Evolutionary conservation across 2,888 invertebrate species (phyloP).

Genomic region (Geophilus truncorum): DNA sequence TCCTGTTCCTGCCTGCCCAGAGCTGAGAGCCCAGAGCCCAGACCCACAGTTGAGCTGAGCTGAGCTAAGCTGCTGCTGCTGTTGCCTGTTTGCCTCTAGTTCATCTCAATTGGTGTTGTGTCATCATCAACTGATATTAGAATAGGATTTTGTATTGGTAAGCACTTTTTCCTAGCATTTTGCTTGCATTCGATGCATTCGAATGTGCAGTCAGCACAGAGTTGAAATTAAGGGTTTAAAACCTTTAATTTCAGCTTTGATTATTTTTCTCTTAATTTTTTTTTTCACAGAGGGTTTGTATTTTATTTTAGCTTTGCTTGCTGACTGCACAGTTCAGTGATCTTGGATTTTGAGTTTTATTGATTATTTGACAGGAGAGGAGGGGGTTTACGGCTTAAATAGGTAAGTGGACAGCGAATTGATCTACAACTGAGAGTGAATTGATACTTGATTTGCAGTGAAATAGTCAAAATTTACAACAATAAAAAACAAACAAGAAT

Average conservation of each 20-base stretch:
- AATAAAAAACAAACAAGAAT: neutral
- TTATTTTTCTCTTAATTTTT: neutral
- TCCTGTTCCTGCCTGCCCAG: neutral
- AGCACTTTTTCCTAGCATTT: neutral
- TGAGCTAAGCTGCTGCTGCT: neutral
- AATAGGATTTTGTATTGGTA: constrained; percentile 3
- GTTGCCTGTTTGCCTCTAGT: neutral
- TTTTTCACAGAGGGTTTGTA: neutral
- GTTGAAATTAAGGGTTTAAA: no score
- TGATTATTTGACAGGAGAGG: neutral
- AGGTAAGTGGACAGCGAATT: neutral
- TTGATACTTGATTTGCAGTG: no score
- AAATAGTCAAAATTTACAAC: neutral
- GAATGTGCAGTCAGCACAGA: no score
- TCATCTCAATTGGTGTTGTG: neutral
- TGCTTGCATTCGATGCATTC: neutral
- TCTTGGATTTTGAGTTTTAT: neutral
- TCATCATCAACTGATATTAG: constrained; percentile 6
- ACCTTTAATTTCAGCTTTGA: neutral
- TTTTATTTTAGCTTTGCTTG: neutral
- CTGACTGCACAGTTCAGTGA: neutral
- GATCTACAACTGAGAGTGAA: neutral
- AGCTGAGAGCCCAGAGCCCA: no score
- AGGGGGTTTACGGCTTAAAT: neutral
- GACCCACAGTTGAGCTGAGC: no score